A percentile compares a stretch with the other conserved stretches of the same genome.
These are phyloP conservation scores for Cyprinus carpio DNA, from an alignment of 2,113 vertebrate species.

Conservation along the genomic window DNA sequence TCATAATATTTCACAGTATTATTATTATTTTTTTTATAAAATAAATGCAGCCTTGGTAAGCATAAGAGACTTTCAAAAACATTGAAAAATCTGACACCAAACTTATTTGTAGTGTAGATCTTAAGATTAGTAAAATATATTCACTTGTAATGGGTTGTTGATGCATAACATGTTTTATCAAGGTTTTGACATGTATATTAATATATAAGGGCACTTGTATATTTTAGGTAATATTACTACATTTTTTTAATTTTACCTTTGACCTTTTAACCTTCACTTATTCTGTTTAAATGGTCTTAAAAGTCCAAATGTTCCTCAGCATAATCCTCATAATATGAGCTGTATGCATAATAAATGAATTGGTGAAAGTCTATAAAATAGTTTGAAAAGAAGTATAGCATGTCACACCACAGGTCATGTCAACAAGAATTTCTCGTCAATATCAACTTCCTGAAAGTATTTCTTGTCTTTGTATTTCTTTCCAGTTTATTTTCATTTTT, in stretches of 20 bases:
- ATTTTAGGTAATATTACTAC: too few relatives aligned
- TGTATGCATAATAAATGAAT: background rate
- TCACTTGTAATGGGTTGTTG: background rate
- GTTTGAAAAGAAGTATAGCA: background rate
- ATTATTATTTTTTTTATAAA: background rate
- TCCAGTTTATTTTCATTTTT: background rate
- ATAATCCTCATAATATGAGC: background rate
- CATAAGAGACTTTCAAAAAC: background rate
- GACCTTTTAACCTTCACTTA: too few relatives aligned
- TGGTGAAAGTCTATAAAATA: background rate
- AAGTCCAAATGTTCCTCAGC: background rate
- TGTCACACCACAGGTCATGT: background rate
- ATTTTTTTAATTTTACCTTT: background rate
- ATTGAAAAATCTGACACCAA: background rate
- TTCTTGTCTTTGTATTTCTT: background rate
- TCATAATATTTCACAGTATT: too few relatives aligned
- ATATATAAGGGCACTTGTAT: background rate
- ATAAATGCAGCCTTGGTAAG: background rate
- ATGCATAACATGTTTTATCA: background rate
- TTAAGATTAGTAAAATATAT: background rate
- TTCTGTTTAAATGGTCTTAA: background rate
- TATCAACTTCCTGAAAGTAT: background rate
- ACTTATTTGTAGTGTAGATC: background rate
- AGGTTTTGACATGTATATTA: background rate
- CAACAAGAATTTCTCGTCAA: background rate